Evolutionary conservation across 2,888 invertebrate genomes (phyloP), one percentile per base, ranked within the genome.

Genomic region (Lepeophtheirus nordmannii): DNA sequence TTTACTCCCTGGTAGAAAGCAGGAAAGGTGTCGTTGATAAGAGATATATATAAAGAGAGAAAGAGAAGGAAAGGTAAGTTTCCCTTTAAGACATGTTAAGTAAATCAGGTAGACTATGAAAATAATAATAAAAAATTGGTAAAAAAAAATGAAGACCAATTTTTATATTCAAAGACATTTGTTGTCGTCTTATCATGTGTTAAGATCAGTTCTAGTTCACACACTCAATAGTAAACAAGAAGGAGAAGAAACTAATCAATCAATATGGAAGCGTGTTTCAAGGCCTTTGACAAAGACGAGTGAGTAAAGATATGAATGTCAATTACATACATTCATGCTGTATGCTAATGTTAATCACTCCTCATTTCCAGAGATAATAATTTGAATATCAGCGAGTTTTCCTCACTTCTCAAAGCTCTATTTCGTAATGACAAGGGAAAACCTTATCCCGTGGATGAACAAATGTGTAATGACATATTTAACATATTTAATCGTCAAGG

Each of bases 271-370:
- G 89, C 88, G 74, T 90, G 90, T 78, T 89, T 89, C 76, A 83
- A 85, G 73, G 87, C 89, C 71, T 90, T 90, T 77, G 89, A 90
- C 78, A 88, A 87, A 76, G 87, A 90, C 78, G 84, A 86, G 85
- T 87, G 80, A 80, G 84, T 81, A 5, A 8, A 5, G 69, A 58
- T 58, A 3, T 14, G 14, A 22, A 20, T 58, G 20, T 58, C 14
- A 58, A 23, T 58, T 58, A 10, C 11, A 14, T 58, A 5, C 1
- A 20, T 58, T 62, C 62, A 60, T 60, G 7, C 37, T 65, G 17
- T 11, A 40, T 66, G 17, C 12, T 65, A 38, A 23, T 9, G 8
- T 17, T 62, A n/a, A 39, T 62, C 12, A 10, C 23, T 11, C 12
- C n/a, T 20, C 12, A 64, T 17, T n/a, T 53, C 61, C 23, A 65